Evolutionary conservation across 2,888 invertebrate species (phyloP).

Genomic region (Volucella bombylans): DNA sequence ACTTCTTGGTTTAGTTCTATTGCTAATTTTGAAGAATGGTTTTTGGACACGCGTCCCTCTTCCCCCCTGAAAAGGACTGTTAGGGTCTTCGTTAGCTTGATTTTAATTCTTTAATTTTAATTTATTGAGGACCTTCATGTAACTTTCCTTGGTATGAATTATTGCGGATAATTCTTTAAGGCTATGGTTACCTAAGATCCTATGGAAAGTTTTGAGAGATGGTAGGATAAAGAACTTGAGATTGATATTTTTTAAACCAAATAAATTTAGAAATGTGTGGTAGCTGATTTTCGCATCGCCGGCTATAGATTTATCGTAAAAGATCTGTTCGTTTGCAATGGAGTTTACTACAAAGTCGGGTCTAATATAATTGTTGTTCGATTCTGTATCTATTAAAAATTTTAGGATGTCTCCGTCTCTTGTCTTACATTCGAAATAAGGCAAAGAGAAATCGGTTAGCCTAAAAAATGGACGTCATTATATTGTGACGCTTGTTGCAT

Average conservation of each 20-base stretch:
- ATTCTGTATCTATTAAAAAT: constrained; percentile 35
- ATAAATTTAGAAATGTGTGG: constrained; percentile 27
- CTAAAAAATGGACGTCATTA: neutral
- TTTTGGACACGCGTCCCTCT: neutral
- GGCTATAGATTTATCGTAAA: constrained; percentile 30
- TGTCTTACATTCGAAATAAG: constrained; percentile 20
- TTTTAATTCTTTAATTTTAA: neutral
- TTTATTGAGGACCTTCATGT: constrained; percentile 8
- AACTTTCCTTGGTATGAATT: neutral
- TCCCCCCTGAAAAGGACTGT: too few species aligned
- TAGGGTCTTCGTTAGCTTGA: too few species aligned
- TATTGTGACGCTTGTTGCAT: too few species aligned
- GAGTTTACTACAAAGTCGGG: constrained; percentile 16
- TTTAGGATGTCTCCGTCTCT: constrained; percentile 18
- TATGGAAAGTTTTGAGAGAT: neutral
- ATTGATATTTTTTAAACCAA: constrained; percentile 12
- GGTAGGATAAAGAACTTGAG: constrained; percentile 22
- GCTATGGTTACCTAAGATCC: too few species aligned
- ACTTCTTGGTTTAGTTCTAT: neutral
- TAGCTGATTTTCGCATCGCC: constrained; percentile 20
- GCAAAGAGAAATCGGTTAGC: constrained; percentile 11
- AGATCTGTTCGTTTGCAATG: constrained; percentile 1
- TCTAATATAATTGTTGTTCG: constrained; percentile 14
- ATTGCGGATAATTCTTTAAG: too few species aligned
- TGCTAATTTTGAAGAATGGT: neutral